Evolutionary conservation across 2,797 vertebrate genomes (phyloP).

Genomic region (Poecilia velifera): DNA sequence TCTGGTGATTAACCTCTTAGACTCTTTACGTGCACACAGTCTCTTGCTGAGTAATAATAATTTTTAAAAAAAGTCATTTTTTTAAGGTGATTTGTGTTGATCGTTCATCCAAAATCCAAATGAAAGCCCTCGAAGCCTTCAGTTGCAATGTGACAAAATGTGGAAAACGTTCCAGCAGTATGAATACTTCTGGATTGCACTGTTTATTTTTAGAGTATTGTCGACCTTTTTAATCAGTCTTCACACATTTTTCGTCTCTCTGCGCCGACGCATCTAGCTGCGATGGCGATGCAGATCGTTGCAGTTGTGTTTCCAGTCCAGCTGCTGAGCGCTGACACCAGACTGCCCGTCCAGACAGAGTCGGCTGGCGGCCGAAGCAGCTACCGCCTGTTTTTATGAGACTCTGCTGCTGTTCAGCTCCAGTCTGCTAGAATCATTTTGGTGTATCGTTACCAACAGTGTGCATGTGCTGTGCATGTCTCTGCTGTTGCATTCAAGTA

Average conservation of each 20-base stretch:
- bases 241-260: not conserved
- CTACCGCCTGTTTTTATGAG: conserved; percentile 63
- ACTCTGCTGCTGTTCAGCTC: conserved; percentile 44
- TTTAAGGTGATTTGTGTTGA: not conserved
- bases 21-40: not conserved
- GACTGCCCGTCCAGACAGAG: conserved; percentile 54
- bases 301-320: conserved; percentile 27
- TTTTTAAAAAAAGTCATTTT: no score
- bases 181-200: not conserved
- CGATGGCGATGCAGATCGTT: not conserved
- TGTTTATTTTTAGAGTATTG: not conserved
- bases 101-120: not conserved
- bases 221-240: not conserved
- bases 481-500: conserved; percentile 45
- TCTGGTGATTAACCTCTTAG: not conserved
- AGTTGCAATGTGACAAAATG: not conserved
- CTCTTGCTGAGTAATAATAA: not conserved
- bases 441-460: conserved; percentile 42
- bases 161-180: not conserved
- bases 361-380: conserved; percentile 41
- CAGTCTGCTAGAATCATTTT: conserved; percentile 56
- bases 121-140: not conserved
- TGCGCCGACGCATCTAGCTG: not conserved
- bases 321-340: conserved; percentile 51
- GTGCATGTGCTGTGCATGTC: conserved; percentile 41